A percentile compares a stretch with the other conserved stretches of the same genome.
These are phyloP conservation scores for Umimayanthus kanabou DNA, from an alignment of 92 coral and sea anemone genomes.

Conservation along the genomic window DNA sequence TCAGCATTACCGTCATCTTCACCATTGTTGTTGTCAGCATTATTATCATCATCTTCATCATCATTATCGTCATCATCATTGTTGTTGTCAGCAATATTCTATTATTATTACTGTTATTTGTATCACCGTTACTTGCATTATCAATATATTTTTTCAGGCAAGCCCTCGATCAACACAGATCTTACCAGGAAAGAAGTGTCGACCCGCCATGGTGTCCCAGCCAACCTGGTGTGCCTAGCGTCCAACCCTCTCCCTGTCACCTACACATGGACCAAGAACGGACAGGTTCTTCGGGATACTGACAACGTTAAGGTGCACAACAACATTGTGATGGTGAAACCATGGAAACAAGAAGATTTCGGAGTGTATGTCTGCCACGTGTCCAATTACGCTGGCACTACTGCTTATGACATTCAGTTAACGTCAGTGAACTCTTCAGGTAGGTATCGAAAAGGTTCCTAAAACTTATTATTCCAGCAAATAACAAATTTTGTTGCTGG, in stretches of 20 bases:
- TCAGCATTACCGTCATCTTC: too few relatives aligned
- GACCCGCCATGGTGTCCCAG: slow-evolving; percentile 10
- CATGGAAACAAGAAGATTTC: neutral
- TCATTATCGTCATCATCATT: too few relatives aligned
- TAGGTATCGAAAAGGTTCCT: neutral
- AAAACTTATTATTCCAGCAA: too few relatives aligned
- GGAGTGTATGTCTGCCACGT: slow-evolving; percentile 20
- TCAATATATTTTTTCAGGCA: slow-evolving; percentile 13
- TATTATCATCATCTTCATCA: too few relatives aligned
- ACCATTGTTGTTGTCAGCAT: too few relatives aligned
- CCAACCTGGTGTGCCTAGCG: slow-evolving; percentile 11
- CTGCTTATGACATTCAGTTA: neutral
- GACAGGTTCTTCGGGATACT: slow-evolving; percentile 19
- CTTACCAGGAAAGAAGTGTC: slow-evolving; percentile 42
- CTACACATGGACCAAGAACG: slow-evolving; percentile 15
- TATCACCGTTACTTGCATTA: neutral
- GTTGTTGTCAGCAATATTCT: too few relatives aligned
- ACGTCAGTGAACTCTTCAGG: neutral
- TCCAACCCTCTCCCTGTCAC: neutral
- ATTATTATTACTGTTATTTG: neutral
- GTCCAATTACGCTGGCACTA: slow-evolving; percentile 18
- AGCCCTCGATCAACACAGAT: slow-evolving; percentile 40
- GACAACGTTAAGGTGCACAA: slow-evolving; percentile 31
- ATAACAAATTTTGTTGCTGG: neutral
- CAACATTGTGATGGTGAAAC: slow-evolving; percentile 24